Conservation (phyloP, 2,113 vertebrate genomes). For the Oreochromis tanganicae region DNA sequence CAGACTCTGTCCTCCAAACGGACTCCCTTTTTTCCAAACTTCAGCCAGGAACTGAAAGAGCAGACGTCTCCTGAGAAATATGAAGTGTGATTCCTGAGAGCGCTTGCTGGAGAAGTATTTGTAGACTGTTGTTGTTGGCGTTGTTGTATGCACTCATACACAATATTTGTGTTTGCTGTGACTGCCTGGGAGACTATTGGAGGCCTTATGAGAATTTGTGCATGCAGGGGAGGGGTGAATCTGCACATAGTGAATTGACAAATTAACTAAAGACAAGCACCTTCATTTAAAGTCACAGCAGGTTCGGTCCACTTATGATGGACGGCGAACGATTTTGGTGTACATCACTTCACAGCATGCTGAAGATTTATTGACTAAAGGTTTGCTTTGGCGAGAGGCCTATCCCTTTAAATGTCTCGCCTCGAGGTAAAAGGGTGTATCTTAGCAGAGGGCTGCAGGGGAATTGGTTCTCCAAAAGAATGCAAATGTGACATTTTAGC, state of each 20-base stretch:
- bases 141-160: neutral
- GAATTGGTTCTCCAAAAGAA: slow-evolving; percentile 24
- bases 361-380: neutral
- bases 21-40: slow-evolving; percentile 6
- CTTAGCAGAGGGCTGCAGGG: slow-evolving; percentile 9
- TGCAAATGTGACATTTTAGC: slow-evolving; percentile 62
- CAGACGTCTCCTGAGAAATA: neutral
- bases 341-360: neutral
- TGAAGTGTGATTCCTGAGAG: neutral
- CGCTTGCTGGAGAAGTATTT: neutral
- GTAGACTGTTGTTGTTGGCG: neutral
- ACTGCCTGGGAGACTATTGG: neutral
- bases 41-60: slow-evolving; percentile 13
- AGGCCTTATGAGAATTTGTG: neutral
- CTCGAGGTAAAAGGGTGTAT: slow-evolving; percentile 13
- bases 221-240: neutral
- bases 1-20: neutral
- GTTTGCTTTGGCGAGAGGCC: neutral
- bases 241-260: neutral
- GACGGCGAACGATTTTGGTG: neutral
- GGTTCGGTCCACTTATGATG: neutral
- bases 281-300: neutral
- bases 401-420: slow-evolving; percentile 16
- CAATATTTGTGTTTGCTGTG: neutral
- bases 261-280: neutral